Percentiles rank a stretch among this genome's conserved stretches.
Conservation (phyloP, 2,888 invertebrate species). For the Adineta ricciae region DNA sequence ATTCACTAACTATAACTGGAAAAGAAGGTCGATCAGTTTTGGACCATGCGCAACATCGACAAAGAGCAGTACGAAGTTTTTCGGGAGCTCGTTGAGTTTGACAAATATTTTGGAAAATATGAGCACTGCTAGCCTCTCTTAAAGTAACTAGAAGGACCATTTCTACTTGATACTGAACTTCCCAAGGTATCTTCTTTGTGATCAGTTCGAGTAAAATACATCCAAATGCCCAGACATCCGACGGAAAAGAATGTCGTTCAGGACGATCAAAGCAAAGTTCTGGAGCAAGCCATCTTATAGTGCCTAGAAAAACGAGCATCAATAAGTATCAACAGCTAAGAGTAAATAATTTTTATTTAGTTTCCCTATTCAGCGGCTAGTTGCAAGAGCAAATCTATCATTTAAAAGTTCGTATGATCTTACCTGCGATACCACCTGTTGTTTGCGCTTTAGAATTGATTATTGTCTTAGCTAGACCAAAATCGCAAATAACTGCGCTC, state of each 20-base stretch:
- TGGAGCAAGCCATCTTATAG: not conserved
- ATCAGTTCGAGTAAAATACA: not conserved
- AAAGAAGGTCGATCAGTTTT: not conserved
- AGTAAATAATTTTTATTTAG: no score
- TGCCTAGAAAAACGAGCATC: not conserved
- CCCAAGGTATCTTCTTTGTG: not conserved
- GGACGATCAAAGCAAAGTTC: not conserved
- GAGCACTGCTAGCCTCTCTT: not conserved
- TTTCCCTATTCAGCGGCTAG: no score
- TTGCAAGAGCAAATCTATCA: no score
- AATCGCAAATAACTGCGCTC: not conserved
- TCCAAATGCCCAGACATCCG: not conserved
- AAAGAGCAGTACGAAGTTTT: not conserved
- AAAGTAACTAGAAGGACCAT: not conserved
- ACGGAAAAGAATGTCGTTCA: not conserved
- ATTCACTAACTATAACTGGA: not conserved
- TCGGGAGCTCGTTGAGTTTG: not conserved
- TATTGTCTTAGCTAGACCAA: not conserved
- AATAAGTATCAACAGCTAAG: no score
- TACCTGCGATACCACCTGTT: not conserved
- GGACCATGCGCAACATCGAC: not conserved
- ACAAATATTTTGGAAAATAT: not conserved
- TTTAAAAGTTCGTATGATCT: not conserved
- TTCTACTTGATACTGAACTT: not conserved
- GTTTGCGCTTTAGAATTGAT: not conserved